These are phyloP conservation scores for Bombyx mori DNA, from an alignment of 1,140 invertebrate species.

Conservation along the genomic window DNA sequence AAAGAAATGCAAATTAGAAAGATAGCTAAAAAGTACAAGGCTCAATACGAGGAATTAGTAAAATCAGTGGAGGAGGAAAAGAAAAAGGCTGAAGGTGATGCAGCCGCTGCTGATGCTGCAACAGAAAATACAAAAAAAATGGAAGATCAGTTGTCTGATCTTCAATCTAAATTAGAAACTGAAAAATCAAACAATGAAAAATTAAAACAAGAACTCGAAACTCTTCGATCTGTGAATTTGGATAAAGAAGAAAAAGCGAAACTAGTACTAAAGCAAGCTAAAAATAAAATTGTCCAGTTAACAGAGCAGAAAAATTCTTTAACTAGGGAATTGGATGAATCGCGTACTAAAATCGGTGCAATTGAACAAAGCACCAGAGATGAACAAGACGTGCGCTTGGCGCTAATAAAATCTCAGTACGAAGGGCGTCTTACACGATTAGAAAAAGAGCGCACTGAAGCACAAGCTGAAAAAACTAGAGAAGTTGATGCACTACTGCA, in stretches of 20 bases:
- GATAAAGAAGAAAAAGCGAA: conserved; percentile 83
- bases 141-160: conserved; percentile 73
- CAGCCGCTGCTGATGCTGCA: conserved; percentile 45
- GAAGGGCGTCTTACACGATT: conserved; percentile 79
- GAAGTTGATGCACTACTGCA: conserved; percentile 84
- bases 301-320: conserved; percentile 77
- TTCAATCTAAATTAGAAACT: conserved; percentile 73
- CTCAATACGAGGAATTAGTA: conserved; percentile 82
- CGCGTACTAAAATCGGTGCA: conserved; percentile 72
- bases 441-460: conserved; percentile 83
- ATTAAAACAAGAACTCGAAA: conserved; percentile 80
- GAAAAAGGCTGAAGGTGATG: conserved; percentile 70
- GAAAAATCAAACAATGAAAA: conserved; percentile 77
- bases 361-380: conserved; percentile 64
- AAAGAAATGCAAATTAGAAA: conserved; percentile 88
- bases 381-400: conserved; percentile 74
- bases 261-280: conserved; percentile 79
- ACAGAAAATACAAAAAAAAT: conserved; percentile 58
- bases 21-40: conserved; percentile 94
- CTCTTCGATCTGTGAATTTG: conserved; percentile 74
- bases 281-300: conserved; percentile 79
- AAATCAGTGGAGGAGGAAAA: conserved; percentile 77
- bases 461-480: conserved; percentile 74
- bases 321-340: conserved; percentile 74
- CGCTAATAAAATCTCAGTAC: conserved; percentile 79